phyloP scores from a whole-genome alignment of 2,888 invertebrate genomes.

The Silvanus unidentatus region DNA sequence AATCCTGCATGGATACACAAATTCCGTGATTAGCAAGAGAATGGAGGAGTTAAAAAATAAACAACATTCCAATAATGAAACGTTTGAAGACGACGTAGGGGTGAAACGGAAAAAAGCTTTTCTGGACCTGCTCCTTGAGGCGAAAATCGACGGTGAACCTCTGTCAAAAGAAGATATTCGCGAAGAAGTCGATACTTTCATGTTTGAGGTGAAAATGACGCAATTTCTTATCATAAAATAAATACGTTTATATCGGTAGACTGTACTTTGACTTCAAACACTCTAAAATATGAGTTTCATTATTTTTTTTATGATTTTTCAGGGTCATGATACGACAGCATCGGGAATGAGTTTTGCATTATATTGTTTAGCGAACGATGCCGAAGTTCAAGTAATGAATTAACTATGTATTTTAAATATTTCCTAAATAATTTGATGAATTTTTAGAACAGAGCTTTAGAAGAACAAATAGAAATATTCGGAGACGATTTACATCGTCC shows the following conservation, averaged over 20 bases:
- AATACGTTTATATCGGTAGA: not conserved
- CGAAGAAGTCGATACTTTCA: slow-evolving; percentile 67
- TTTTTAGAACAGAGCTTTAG: not conserved
- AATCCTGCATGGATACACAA: slow-evolving; percentile 50
- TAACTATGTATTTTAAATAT: not conserved
- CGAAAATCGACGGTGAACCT: slow-evolving; percentile 54
- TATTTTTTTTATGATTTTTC: no score
- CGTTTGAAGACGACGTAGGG: slow-evolving; percentile 35
- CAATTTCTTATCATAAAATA: not conserved
- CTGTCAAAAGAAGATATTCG: slow-evolving; percentile 55
- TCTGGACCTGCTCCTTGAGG: slow-evolving; percentile 58
- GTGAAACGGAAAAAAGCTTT: slow-evolving; percentile 59
- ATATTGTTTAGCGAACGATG: slow-evolving; percentile 42
- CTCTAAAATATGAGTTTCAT: no score
- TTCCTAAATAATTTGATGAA: no score
- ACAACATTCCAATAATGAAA: not conserved
- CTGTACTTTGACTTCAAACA: not conserved
- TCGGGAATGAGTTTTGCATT: slow-evolving; percentile 46
- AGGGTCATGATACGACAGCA: slow-evolving; percentile 27
- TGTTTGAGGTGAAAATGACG: slow-evolving; percentile 52
- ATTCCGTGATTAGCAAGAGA: slow-evolving; percentile 12
- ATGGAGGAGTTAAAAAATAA: slow-evolving; percentile 3
- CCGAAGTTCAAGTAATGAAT: slow-evolving; percentile 38
- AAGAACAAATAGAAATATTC: slow-evolving; percentile 1
- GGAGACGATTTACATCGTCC: not conserved